Percentiles rank a stretch among this genome's conserved stretches.
phyloP scores from a whole-genome alignment of 2,888 invertebrate genomes.

The Hyposoter dolosus region DNA sequence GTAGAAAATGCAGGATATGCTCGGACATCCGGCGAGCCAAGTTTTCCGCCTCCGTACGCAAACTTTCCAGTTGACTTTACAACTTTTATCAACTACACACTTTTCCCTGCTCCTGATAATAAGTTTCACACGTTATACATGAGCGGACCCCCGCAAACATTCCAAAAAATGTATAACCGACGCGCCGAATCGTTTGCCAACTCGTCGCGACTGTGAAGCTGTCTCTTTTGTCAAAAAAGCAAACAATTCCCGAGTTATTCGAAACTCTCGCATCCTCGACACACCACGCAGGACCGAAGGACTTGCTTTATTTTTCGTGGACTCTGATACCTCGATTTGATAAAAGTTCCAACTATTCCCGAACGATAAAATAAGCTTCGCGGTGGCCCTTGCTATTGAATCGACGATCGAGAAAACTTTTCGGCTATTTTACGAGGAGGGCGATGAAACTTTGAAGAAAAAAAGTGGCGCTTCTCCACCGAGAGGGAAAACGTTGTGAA shows the following conservation, averaged over 20 bases:
- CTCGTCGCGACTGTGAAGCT: neutral
- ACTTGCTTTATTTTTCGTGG: neutral
- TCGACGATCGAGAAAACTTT: neutral
- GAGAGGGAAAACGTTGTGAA: neutral
- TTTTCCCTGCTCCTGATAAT: constrained; percentile 8
- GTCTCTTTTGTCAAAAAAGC: neutral
- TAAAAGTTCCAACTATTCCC: constrained; percentile 10
- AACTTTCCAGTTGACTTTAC: constrained; percentile 46
- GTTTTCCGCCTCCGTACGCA: constrained; percentile 43
- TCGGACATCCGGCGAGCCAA: constrained; percentile 19
- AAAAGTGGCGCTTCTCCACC: neutral
- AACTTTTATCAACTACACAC: constrained; percentile 26
- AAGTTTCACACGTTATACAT: constrained; percentile 40
- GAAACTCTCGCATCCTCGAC: neutral
- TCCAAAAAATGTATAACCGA: neutral
- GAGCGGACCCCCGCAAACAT: neutral
- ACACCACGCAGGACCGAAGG: neutral
- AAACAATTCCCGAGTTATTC: constrained; percentile 18
- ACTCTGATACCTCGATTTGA: constrained; percentile 8
- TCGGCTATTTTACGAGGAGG: neutral
- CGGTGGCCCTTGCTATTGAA: neutral
- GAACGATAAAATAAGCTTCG: constrained; percentile 18
- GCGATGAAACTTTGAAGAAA: neutral
- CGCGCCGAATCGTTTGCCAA: constrained; percentile 24
- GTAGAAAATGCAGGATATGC: neutral